phyloP scores from a whole-genome alignment of 2,888 invertebrate genomes.

The Caenorhabditis becei region DNA sequence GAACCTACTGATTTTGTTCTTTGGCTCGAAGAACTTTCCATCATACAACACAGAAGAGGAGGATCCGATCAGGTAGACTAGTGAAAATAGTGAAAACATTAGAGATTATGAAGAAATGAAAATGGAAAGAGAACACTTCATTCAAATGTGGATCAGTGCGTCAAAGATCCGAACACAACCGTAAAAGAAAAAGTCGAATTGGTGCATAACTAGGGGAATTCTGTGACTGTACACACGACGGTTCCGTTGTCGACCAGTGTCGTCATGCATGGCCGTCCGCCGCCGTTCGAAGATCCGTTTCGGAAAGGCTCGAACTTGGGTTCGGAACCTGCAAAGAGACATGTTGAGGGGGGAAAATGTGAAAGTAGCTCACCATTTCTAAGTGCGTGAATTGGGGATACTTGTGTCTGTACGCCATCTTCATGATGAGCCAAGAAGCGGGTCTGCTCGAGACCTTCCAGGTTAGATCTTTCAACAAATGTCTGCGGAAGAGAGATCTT shows the following conservation, averaged over 20 bases:
- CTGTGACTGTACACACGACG: constrained; percentile 50
- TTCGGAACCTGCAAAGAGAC: constrained; percentile 18
- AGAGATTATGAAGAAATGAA: neutral
- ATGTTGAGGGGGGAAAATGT: neutral
- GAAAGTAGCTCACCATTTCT: constrained; percentile 47
- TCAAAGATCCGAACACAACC: constrained; percentile 12
- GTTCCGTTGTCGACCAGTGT: constrained; percentile 44
- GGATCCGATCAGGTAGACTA: constrained; percentile 21
- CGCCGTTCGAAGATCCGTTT: constrained; percentile 23
- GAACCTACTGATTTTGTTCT: constrained; percentile 33
- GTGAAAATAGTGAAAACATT: constrained; percentile 15
- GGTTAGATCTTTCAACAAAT: constrained; percentile 35
- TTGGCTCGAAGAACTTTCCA: constrained; percentile 42
- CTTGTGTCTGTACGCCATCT: constrained; percentile 47
- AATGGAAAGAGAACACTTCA: neutral
- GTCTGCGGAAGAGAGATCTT: constrained; percentile 60
- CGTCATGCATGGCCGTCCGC: constrained; percentile 32
- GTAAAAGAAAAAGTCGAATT: constrained; percentile 13
- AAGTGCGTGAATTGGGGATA: constrained; percentile 63
- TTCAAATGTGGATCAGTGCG: neutral
- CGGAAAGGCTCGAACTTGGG: constrained; percentile 26
- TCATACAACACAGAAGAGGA: constrained; percentile 34
- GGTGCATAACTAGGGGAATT: constrained; percentile 42
- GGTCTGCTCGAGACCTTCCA: constrained; percentile 64
- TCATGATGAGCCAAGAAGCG: constrained; percentile 60